A percentile compares a stretch with the other conserved stretches of the same genome.
These are phyloP conservation scores for Bradynema listronoti DNA, from an alignment of 1,140 invertebrate genomes.

Conservation along the genomic window DNA sequence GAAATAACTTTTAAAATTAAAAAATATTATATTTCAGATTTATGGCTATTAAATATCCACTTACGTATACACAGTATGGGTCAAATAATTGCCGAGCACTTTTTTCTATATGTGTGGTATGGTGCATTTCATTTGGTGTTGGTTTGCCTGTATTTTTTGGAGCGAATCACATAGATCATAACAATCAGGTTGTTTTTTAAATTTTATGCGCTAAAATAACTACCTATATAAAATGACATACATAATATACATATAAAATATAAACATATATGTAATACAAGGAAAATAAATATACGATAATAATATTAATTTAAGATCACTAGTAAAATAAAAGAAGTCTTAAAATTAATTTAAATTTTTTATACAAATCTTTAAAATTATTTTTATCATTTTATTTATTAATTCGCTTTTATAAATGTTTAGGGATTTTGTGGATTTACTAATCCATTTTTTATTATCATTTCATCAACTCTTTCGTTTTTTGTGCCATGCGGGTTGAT, in stretches of 20 bases:
- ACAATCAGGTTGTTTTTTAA: too few species aligned
- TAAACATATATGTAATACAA: too few species aligned
- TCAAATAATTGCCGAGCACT: conserved; percentile 89
- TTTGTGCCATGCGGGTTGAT: conserved; percentile 98
- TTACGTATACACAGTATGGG: conserved; percentile 90
- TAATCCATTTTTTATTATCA: conserved; percentile 77
- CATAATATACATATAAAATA: too few species aligned
- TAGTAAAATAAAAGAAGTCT: too few species aligned
- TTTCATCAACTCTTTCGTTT: conserved; percentile 93
- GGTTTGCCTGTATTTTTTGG: conserved; percentile 77
- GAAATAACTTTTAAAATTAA: not conserved
- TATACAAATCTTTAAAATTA: too few species aligned
- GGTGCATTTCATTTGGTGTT: conserved; percentile 88
- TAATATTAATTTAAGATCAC: too few species aligned
- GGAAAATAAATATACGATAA: too few species aligned
- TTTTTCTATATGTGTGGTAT: conserved; percentile 88
- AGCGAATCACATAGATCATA: conserved; percentile 72
- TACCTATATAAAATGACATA: too few species aligned
- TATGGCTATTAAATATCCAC: conserved; percentile 94
- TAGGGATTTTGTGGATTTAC: conserved; percentile 25
- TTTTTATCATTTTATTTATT: too few species aligned
- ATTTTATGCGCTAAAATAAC: too few species aligned
- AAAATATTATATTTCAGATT: conserved; percentile 67
- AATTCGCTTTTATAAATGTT: too few species aligned
- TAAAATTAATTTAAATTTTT: too few species aligned